Conservation (phyloP, 2,888 invertebrate genomes). For the Pterostichus niger region DNA sequence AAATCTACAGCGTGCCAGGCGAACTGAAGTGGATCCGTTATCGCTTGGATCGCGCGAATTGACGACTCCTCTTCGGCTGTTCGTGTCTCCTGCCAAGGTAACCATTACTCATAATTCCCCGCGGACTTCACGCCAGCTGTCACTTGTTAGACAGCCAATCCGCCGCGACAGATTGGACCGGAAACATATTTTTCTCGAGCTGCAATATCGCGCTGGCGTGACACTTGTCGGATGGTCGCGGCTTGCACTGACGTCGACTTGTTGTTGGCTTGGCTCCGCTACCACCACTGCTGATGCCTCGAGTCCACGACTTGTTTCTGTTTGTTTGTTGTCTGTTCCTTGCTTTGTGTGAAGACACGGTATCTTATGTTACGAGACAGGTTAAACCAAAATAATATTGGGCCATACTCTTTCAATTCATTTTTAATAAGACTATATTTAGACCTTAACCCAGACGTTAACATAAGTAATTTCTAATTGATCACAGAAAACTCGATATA, state of each 20-base stretch:
- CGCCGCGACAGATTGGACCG: conserved; percentile 75
- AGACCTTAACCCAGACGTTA: too few relatives aligned
- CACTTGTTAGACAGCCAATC: conserved; percentile 76
- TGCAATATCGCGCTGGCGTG: conserved; percentile 71
- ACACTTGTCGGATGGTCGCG: conserved; percentile 56
- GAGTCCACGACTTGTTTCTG: neutral
- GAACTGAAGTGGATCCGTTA: conserved; percentile 40
- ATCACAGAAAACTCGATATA: too few relatives aligned
- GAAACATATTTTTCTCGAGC: conserved; percentile 73
- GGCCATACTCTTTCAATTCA: too few relatives aligned
- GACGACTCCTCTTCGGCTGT: conserved; percentile 37
- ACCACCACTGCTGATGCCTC: neutral
- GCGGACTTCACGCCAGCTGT: conserved; percentile 74
- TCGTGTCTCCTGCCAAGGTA: conserved; percentile 72
- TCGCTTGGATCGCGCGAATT: conserved; percentile 37
- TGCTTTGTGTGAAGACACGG: conserved; percentile 1
- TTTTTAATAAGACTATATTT: too few relatives aligned
- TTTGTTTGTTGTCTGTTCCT: conserved; percentile 3
- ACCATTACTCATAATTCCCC: conserved; percentile 76
- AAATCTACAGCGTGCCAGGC: neutral
- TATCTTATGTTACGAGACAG: neutral
- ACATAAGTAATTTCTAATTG: too few relatives aligned
- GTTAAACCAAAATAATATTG: too few relatives aligned
- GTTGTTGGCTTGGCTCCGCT: neutral
- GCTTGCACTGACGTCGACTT: conserved; percentile 45